Conservation (phyloP, 2,797 vertebrate genomes). For the Menidia menidia region DNA sequence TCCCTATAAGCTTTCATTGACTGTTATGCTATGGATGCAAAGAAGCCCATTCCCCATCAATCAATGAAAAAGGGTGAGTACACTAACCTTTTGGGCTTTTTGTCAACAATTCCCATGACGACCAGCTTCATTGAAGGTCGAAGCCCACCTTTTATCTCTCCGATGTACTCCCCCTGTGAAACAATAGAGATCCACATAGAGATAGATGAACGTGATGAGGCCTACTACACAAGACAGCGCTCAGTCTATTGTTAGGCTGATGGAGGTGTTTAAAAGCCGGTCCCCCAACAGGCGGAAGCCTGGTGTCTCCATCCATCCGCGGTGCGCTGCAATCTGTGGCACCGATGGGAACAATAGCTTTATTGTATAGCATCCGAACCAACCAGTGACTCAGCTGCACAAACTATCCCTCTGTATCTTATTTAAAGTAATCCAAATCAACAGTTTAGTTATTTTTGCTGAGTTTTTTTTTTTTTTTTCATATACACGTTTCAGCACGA, state of each 20-base stretch:
- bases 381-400: constrained; percentile 53
- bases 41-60: too few species aligned
- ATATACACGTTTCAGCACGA: too few species aligned
- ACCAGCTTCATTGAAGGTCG: constrained; percentile 91
- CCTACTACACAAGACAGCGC: constrained; percentile 10
- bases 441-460: neutral
- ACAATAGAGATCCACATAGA: constrained; percentile 54
- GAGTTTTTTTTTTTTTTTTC: neutral
- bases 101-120: constrained; percentile 89
- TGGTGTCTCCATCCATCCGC: constrained; percentile 7
- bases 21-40: constrained; percentile 34
- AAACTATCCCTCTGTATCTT: constrained; percentile 9
- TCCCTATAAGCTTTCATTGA: constrained; percentile 8
- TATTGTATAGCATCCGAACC: constrained; percentile 46
- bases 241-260: neutral
- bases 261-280: neutral
- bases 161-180: constrained; percentile 86
- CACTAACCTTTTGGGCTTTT: constrained; percentile 88
- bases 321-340: constrained; percentile 19
- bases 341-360: constrained; percentile 62
- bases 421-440: neutral
- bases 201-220: constrained; percentile 13
- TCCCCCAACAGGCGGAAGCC: constrained; percentile 4
- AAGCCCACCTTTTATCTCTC: constrained; percentile 91
- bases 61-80: constrained; percentile 9